Percentiles rank a stretch among this genome's conserved stretches.
Conservation (phyloP, 1,140 invertebrate species). For the Monomorium pharaonis region DNA sequence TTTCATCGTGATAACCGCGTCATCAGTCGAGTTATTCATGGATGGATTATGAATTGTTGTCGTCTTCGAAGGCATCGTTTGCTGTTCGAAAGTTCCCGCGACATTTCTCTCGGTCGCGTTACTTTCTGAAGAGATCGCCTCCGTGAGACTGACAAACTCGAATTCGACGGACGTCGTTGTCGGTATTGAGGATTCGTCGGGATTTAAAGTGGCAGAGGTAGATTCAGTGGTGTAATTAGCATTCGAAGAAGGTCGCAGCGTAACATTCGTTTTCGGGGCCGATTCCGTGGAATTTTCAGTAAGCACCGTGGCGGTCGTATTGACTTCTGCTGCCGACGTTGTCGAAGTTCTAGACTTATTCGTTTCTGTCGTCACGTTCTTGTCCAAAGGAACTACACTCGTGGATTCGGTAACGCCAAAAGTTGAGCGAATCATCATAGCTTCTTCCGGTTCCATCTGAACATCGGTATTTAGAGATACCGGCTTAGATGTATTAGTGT, state of each 20-base stretch:
- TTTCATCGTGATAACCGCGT: constrained; percentile 27
- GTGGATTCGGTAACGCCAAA: constrained; percentile 65
- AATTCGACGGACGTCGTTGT: constrained; percentile 75
- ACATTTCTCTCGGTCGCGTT: constrained; percentile 26
- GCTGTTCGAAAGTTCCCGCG: not conserved
- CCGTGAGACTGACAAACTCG: constrained; percentile 78
- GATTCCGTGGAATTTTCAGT: not conserved
- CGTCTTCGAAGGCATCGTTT: not conserved
- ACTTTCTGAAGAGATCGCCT: constrained; percentile 6
- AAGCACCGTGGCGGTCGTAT: not conserved
- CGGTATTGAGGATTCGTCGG: constrained; percentile 53
- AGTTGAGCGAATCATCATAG: constrained; percentile 57
- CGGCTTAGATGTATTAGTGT: not conserved
- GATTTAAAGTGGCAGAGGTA: not conserved
- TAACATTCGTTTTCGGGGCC: not conserved
- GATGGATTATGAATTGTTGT: not conserved
- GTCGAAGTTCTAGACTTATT: not conserved
- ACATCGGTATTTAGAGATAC: constrained; percentile 39
- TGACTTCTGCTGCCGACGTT: not conserved
- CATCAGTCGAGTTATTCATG: not conserved
- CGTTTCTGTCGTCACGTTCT: constrained; percentile 2
- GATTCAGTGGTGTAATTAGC: constrained; percentile 44
- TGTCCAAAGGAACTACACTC: constrained; percentile 20
- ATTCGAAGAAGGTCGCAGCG: not conserved
- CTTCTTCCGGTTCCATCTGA: constrained; percentile 60